Evolutionary conservation across 2,888 invertebrate species (phyloP), one percentile per base, ranked within the genome.

Genomic region (Mantis religiosa): DNA sequence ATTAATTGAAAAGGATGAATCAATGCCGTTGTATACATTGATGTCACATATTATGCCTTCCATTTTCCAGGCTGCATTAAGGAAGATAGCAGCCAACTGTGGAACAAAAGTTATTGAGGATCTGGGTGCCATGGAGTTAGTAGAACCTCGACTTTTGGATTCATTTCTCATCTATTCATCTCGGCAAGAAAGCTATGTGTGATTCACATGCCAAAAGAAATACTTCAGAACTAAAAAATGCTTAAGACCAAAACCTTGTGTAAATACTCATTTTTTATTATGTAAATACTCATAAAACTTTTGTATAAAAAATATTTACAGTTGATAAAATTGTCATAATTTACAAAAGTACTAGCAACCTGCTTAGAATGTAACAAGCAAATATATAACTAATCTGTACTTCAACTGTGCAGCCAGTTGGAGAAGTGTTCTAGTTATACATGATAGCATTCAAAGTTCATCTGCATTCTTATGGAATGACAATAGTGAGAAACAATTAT

Each of bases 111-210:
- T 95, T 28, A 93, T 95, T 88, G 93, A 93, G 90, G 92, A 93
- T 89, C 92, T 95, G 91, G 96, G 97, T 91, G 95, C 96, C 6
- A 95, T 96, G 89, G 97, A 97, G 91, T 94, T 97, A 92, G 95
- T 97, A 89, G 95, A 95, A 92, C 97, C 97, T 1, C 95, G 96
- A 91, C 93, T 97, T 20, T 95, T 97, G 93, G 97, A 97, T 92
- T 97, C 97, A 0, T 96, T 97, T 91, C 95, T 97, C 92, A 94
- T 96, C 82, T 97, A 97, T 93, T 97, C 97, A 0, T 95, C 96
- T 41, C 96, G 96, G 91, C 96, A 96, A 92, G 97, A 97, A 93
- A 97, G 97, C 92, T 97, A 97, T 92, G 97, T 97, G 83, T 97
- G 93, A 93, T 84, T 25, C 28, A 82, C 20, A 71, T 83, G 14